Evolutionary conservation across 2,888 invertebrate genomes (phyloP), one percentile per base, ranked within the genome.

Genomic region (Pachliopta kotzebuea): DNA sequence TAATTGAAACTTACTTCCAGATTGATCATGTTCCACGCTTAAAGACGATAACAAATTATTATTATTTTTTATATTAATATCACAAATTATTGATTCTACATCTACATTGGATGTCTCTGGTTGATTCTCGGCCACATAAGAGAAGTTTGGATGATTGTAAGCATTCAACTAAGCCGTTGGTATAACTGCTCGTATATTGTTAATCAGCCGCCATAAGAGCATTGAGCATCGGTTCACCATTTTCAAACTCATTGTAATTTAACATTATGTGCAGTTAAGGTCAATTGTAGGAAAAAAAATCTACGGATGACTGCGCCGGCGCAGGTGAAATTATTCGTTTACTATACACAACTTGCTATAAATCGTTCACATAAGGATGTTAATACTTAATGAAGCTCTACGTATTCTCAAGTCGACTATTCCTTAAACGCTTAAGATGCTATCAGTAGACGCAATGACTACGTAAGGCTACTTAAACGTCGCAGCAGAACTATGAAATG

Each of bases 351-450:
- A 42, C 45, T 52, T 17, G 72, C 71, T 73, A 81, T 82, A 78
- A 78, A 79, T 83, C 81, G 82, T 76, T 73, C 66, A 64, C 67
- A 72, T 74, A 76, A 78, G 74, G 74, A 72, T 74, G 68, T 69
- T 45, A 6, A 8, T 24, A 62, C 63, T 70, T 80, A 81, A 81
- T 82, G 75, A 79, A 76, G 75, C 70, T 71, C 70, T 45, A 11
- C 26, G 29, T 31, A 62, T 62, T 56, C 61, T 56, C 20, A 49
- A 56, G 21, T 56, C 45, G 50, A 21, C 45, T 55, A 37, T n/a
- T 11, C 42, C 45, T 54, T 61, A 49, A 56, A 29, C 17, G 56
- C 37, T 62, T n/a, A 56, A 62, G 62, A 62, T 57, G 23, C 23
- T 56, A 62, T 62, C 62, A 37, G 31, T 50, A 29, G 20, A 7